Percentiles rank a stretch among this genome's conserved stretches.
Evolutionary conservation across 2,113 vertebrate species (phyloP).

Genomic region (Dipodomys ordii): DNA sequence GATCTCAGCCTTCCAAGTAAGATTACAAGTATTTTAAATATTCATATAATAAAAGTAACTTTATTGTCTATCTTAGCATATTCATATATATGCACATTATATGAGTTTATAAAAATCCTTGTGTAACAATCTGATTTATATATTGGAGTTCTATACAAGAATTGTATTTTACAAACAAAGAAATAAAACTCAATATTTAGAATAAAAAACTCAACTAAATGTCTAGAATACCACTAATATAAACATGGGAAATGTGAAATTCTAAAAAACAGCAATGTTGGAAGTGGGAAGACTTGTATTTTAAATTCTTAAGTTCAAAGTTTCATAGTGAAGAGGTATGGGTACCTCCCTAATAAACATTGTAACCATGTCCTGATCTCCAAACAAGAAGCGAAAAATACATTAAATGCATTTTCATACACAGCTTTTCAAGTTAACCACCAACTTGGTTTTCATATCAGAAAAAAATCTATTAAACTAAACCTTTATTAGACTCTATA

Average conservation of each 20-base stretch:
- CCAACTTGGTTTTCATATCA: not conserved
- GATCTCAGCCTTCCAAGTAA: too few species aligned
- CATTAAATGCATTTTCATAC: not conserved
- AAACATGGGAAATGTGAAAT: slow-evolving; percentile 15
- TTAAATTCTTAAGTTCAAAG: not conserved
- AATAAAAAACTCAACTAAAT: not conserved
- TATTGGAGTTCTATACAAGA: not conserved
- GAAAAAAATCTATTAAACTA: not conserved
- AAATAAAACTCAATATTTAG: too few species aligned
- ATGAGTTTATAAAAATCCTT: not conserved
- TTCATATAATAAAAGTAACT: not conserved
- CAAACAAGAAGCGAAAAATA: not conserved
- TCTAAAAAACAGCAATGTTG: not conserved
- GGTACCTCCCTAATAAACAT: not conserved
- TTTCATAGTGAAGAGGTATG: not conserved
- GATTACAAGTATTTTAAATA: not conserved
- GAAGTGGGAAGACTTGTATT: not conserved
- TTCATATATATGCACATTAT: not conserved
- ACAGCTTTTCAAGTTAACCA: not conserved
- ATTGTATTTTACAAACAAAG: not conserved
- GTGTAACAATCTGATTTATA: not conserved
- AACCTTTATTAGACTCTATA: not conserved
- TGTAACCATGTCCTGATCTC: not conserved
- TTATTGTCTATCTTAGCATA: not conserved
- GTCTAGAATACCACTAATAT: not conserved